Base-by-base conservation (phyloP, 2,888 invertebrate species). In the Aquatica leii region DNA sequence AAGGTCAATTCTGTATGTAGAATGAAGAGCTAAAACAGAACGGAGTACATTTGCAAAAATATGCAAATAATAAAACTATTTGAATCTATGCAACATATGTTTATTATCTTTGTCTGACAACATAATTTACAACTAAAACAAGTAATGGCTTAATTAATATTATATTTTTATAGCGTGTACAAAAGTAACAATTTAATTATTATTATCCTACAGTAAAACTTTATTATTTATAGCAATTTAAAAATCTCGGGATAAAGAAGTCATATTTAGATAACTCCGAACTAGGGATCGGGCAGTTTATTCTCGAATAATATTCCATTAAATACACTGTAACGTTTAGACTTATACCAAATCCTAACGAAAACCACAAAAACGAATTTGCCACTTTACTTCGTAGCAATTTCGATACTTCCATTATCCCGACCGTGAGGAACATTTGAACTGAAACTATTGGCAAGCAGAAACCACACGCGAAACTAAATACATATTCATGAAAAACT, bases 361-460 rank as follows among this genome's bases (percentile, higher is more conserved):
- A 82, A 49, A 92, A 86, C 95, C 95, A 97, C 77, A 98, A 84
- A 56, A 95, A 83, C n/a, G 95, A 83, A 78, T 97, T 97, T 57
- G 91, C 88, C 3, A 50, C 6, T 1, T 17, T 8, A 1, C 85
- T 73, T n/a, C 75, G 65, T 0, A 78, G 76, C 1, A 78, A 76
- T 2, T 81, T 80, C 0, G 90, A 61, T 11, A 86, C 84, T 14
- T 86, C 75, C 52, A 89, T 77, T 11, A 86, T 76, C 69, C 87
- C 81, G 9, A 94, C 92, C 24, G 90, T 82, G 0, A 87, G 85
- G 24, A 88, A 89, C 76, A 97, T 97, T 71, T 92, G 81, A 11
- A 92, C 71, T 73, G 96, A 85, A 75, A 97, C 84, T 1, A 94
- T 89, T 0, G 97, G 97, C 75, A 94, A 95, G 81, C 95, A 95